Conservation (phyloP, 2,113 vertebrate species). For the Sander vitreus region DNA sequence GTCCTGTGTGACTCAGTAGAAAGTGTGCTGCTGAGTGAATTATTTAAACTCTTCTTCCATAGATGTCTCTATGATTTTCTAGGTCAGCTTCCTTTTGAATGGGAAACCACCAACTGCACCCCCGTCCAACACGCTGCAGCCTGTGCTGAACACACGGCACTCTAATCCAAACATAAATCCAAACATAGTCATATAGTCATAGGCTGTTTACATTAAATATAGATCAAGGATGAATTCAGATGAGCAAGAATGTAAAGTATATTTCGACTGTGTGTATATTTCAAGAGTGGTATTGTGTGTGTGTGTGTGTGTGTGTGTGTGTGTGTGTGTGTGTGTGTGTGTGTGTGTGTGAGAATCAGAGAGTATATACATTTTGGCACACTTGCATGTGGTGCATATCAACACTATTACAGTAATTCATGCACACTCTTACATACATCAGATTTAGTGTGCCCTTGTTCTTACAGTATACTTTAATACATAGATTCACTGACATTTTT, state of each 20-base stretch:
- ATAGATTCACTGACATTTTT: background rate
- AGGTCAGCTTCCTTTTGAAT: constrained; percentile 79
- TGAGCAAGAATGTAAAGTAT: background rate
- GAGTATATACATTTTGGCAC: background rate
- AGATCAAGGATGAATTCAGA: constrained; percentile 32
- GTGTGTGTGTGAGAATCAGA: background rate
- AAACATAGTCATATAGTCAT: constrained; percentile 3
- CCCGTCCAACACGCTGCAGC: background rate
- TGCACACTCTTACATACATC: background rate
- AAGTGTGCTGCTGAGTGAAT: constrained; percentile 78
- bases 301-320: too few relatives aligned
- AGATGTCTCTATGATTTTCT: constrained; percentile 78
- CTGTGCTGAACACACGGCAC: constrained; percentile 19
- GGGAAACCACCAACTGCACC: constrained; percentile 47
- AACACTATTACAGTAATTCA: background rate
- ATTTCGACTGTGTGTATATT: constrained; percentile 18
- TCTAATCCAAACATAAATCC: constrained; percentile 34
- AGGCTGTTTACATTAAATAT: constrained; percentile 38
- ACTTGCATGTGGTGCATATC: background rate
- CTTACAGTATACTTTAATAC: background rate
- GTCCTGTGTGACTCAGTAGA: constrained; percentile 73
- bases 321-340: too few relatives aligned
- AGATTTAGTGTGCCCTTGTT: background rate
- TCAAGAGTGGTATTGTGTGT: background rate
- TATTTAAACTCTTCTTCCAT: constrained; percentile 80